Evolutionary conservation across 2,888 invertebrate species (phyloP).

Genomic region (Nomada flava): DNA sequence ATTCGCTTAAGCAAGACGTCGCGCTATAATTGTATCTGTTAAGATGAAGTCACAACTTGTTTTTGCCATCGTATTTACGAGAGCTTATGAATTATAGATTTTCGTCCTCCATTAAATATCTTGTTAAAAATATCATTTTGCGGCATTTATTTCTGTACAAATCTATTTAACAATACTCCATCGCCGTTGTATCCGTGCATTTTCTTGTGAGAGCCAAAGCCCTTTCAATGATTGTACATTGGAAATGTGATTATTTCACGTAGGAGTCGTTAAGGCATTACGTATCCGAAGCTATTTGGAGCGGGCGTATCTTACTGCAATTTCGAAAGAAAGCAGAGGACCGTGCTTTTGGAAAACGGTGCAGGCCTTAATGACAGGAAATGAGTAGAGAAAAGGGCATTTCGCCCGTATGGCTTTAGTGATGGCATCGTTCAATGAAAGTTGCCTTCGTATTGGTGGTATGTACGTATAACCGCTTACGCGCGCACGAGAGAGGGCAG

Average conservation of each 20-base stretch:
- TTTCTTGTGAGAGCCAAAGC: too few relatives aligned
- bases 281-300: background rate
- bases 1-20: background rate
- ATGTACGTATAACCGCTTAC: background rate
- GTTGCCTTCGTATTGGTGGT: constrained; percentile 29
- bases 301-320: background rate
- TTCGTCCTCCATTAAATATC: background rate
- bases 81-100: too few relatives aligned
- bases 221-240: too few relatives aligned
- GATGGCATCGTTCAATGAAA: constrained; percentile 31
- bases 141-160: background rate
- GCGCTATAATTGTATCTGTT: background rate
- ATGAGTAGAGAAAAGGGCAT: constrained; percentile 15
- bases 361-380: constrained; percentile 8
- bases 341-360: background rate
- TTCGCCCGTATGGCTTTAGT: constrained; percentile 27
- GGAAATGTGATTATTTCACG: too few relatives aligned
- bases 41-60: background rate
- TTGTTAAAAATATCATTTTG: background rate
- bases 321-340: background rate
- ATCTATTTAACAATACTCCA: background rate
- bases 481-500: constrained; percentile 12
- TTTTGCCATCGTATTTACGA: background rate
- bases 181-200: background rate
- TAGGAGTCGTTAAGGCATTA: too few relatives aligned